These are phyloP conservation scores for Brienomyrus brachyistius DNA, from an alignment of 2,113 vertebrate species.

Conservation along the genomic window DNA sequence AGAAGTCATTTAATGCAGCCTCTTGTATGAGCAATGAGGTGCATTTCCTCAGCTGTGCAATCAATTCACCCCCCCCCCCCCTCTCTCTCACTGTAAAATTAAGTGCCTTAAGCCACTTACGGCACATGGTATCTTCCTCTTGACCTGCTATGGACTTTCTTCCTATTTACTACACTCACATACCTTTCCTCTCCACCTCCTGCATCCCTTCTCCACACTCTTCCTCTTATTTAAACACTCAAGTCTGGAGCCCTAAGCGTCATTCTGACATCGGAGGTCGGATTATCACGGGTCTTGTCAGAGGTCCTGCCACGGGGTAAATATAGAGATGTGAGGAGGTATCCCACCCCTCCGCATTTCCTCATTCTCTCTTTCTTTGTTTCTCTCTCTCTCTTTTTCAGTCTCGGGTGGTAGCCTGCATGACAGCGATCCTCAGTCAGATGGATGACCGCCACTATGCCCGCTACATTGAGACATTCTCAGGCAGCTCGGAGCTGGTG, in stretches of 20 bases:
- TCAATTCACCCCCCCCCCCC: background rate
- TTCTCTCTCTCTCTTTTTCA: constrained; percentile 49
- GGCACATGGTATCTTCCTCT: background rate
- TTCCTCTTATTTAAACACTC: background rate
- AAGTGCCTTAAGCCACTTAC: background rate
- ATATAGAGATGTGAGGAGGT: background rate
- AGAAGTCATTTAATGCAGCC: background rate
- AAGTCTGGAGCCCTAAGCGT: background rate
- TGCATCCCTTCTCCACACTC: background rate
- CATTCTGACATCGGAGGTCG: background rate
- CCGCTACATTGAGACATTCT: constrained; percentile 85
- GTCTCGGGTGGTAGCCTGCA: constrained; percentile 93
- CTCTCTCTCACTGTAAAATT: background rate
- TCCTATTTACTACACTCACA: background rate
- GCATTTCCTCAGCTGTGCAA: background rate
- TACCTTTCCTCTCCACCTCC: background rate
- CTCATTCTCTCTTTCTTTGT: constrained; percentile 24
- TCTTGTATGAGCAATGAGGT: background rate
- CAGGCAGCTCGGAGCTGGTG: constrained; percentile 76
- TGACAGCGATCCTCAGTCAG: constrained; percentile 93
- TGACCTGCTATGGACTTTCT: background rate
- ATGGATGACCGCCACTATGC: constrained; percentile 88
- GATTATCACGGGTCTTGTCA: background rate
- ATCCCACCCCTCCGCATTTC: background rate
- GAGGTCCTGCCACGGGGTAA: background rate